Evolutionary conservation across 1,140 invertebrate species (phyloP), one percentile per base, ranked within the genome.

Genomic region (Ceratina calcarata): DNA sequence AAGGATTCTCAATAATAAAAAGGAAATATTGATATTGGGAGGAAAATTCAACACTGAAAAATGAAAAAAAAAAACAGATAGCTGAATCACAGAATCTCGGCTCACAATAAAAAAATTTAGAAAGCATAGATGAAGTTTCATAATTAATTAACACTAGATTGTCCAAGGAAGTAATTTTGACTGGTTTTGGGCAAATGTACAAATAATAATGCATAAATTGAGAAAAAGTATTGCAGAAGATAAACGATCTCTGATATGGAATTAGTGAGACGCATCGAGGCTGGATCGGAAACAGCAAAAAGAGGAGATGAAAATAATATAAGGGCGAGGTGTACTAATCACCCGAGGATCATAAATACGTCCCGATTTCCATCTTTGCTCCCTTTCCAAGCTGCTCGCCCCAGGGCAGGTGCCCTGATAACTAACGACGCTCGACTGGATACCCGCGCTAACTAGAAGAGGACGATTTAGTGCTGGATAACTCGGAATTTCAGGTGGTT

Each of bases 331-430:
- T 61, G n/a, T 22, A 53, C 16, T 78, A 53, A 77, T 53, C 66
- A 77, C 18, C 15, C 1, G 10, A 78, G 18, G n/a, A 20, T 70
- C 67, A 62, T 78, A 71, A 78, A 78, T 71, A 78, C 49, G 24
- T 77, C 37, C 16, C 61, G 66, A 78, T 70, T 45, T 62, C 16
- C 58, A 78, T 71, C 67, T 62, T 18, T 49, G 49, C 18, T 78
- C 57, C 67, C 55, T 69, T 77, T 69, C 45, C 66, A 7, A 57
- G 55, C 1, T 13, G n/a, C 2, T 4, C 51, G 15, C 57, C 32
- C 13, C n/a, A 24, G 32, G 55, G 15, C 66, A 51, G 16, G 57
- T 32, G 57, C 22, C 37, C n/a, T 4, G 58, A 71, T 70, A 78
- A 53, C 67, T 62, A 78, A 78, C 60, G 49, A 71, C 45, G 69